Conservation (phyloP, 2,113 vertebrate genomes). For the Colossoma macropomum region DNA sequence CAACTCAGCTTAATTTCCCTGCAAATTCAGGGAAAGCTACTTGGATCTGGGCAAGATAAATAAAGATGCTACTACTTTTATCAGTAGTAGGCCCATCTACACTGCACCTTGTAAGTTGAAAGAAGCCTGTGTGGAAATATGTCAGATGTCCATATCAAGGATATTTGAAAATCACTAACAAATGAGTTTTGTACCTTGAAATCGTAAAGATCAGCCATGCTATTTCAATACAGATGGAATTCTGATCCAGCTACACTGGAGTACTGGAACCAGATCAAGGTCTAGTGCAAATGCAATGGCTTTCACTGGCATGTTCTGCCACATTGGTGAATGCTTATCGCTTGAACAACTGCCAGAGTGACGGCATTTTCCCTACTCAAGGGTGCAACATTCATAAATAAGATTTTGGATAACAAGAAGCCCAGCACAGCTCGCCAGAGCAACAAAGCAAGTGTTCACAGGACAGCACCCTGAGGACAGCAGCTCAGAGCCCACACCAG, state of each 20-base stretch:
- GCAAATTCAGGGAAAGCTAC: neutral
- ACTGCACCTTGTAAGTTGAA: neutral
- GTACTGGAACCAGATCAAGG: neutral
- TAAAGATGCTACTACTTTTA: neutral
- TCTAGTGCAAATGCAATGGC: neutral
- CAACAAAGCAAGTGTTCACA: constrained; percentile 64
- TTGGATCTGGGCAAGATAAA: neutral
- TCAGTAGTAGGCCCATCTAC: neutral
- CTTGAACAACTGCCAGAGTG: constrained; percentile 72
- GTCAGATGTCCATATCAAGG: neutral
- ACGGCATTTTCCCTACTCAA: constrained; percentile 67
- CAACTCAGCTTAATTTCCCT: neutral
- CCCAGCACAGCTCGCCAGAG: constrained; percentile 66
- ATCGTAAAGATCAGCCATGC: neutral
- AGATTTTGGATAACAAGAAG: constrained; percentile 78
- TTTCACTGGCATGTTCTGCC: neutral
- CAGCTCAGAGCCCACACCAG: constrained; percentile 74
- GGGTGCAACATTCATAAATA: constrained; percentile 77
- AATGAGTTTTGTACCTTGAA: neutral
- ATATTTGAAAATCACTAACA: neutral
- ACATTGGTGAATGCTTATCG: constrained; percentile 22
- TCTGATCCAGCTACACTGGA: neutral
- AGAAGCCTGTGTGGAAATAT: neutral
- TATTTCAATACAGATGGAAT: neutral
- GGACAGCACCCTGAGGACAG: constrained; percentile 73